Conservation (phyloP, 2,797 vertebrate genomes). For the Peromyscus aztecus region DNA sequence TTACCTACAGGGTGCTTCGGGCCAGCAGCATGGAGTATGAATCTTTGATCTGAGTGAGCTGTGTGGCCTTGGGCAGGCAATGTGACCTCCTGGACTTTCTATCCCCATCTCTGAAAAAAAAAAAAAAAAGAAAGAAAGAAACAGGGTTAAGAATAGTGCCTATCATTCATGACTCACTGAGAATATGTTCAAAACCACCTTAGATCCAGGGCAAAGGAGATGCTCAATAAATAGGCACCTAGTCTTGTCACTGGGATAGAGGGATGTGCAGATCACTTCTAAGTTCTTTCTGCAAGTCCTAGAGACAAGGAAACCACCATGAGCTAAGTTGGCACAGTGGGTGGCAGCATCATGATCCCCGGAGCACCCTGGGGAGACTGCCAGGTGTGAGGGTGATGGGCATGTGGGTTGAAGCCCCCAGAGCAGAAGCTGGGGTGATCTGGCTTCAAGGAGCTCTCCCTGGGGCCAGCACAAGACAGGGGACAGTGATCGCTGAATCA, state of each 20-base stretch:
- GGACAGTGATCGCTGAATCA: conserved; percentile 79
- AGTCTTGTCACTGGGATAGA: neutral
- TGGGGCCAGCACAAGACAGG: neutral
- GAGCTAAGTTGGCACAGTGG: neutral
- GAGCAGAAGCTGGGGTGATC: neutral
- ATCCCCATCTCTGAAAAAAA: neutral
- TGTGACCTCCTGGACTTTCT: conserved; percentile 35
- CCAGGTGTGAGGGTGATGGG: neutral
- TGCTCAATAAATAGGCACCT: neutral
- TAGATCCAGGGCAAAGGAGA: neutral
- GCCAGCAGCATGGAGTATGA: neutral
- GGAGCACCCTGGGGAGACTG: neutral
- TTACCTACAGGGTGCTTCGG: neutral
- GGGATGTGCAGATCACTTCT: neutral
- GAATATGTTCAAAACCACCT: neutral
- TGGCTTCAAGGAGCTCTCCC: neutral
- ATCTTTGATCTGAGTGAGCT: neutral
- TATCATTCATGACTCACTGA: neutral
- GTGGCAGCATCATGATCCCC: too few species aligned
- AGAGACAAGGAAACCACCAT: neutral
- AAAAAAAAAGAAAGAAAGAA: neutral
- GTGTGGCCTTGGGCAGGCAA: neutral
- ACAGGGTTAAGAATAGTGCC: neutral
- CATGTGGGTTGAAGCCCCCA: neutral
- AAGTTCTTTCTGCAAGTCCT: neutral